Conservation (phyloP, 2,113 vertebrate genomes). For the Aleadryas rufinucha region DNA sequence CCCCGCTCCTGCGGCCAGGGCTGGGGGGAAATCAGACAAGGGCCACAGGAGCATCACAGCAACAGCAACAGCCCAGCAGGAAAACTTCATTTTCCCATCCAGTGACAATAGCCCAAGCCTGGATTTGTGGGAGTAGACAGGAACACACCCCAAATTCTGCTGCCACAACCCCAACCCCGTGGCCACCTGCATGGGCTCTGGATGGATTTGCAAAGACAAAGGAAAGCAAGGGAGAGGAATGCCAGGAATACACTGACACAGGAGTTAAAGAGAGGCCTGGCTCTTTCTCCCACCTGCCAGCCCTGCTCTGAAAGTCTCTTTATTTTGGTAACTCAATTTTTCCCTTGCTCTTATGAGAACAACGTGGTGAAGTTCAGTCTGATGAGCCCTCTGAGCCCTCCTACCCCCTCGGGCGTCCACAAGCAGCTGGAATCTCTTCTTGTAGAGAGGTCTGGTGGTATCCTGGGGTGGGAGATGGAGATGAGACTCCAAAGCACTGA, state of each 20-base stretch:
- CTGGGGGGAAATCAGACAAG: not conserved
- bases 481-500: not conserved
- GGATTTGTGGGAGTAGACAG: not conserved
- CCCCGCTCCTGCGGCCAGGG: not conserved
- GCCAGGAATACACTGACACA: not conserved
- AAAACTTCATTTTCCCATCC: not conserved
- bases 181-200: accelerated
- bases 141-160: not conserved
- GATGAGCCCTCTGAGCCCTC: not conserved
- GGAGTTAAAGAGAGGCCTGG: not conserved
- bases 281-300: not conserved
- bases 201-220: not conserved
- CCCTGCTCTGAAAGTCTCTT: not conserved
- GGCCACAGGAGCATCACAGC: not conserved
- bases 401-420: accelerated
- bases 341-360: not conserved
- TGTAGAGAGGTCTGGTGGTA: not conserved
- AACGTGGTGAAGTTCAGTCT: not conserved
- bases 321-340: not conserved
- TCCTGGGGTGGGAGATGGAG: not conserved
- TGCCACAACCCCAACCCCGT: not conserved
- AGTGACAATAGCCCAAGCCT: not conserved
- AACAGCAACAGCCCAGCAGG: not conserved
- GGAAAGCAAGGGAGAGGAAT: not conserved
- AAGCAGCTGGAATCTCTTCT: not conserved